phyloP scores from a whole-genome alignment of 37 sponge, comb jelly and placozoan species.

The Agelas oroides region DNA sequence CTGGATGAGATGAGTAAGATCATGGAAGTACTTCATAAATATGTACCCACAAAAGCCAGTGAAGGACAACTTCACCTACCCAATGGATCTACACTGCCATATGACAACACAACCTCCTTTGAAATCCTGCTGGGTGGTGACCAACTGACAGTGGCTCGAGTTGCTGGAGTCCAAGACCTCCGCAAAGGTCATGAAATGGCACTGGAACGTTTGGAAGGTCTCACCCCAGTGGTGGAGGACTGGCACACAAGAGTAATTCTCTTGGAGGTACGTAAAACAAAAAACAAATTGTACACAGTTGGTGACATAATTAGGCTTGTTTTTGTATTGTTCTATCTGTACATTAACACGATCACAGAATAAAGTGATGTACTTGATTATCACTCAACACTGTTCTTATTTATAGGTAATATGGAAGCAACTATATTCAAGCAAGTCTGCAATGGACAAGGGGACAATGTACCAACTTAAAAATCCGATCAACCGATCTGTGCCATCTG shows the following conservation, averaged over 20 bases:
- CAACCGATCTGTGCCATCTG: slow-evolving; percentile 20
- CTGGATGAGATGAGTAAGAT: slow-evolving; percentile 47
- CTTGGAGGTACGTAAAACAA: slow-evolving; percentile 13
- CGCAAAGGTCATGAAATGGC: not conserved
- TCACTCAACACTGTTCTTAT: too few species aligned
- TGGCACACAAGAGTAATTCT: slow-evolving; percentile 46
- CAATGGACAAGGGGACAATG: slow-evolving; percentile 42
- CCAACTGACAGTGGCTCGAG: slow-evolving; percentile 37
- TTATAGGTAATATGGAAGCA: slow-evolving; percentile 7
- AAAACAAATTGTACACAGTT: too few species aligned
- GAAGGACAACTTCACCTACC: slow-evolving; percentile 4
- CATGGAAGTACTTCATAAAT: not conserved
- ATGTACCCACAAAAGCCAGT: slow-evolving; percentile 12
- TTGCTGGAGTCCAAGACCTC: not conserved
- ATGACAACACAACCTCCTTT: too few species aligned
- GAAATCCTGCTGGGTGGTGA: slow-evolving; percentile 32
- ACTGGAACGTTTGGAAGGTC: slow-evolving; percentile 4
- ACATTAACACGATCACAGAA: too few species aligned
- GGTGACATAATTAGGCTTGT: too few species aligned
- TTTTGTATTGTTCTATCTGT: too few species aligned
- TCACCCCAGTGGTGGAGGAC: slow-evolving; percentile 35
- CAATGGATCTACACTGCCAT: not conserved
- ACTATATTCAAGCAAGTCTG: slow-evolving; percentile 5
- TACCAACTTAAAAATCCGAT: slow-evolving; percentile 43
- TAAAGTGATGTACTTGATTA: too few species aligned